A percentile compares a stretch with the other conserved stretches of the same genome.
These are phyloP conservation scores for Thamnophis elegans DNA, from an alignment of 2,797 vertebrate genomes.

Conservation along the genomic window DNA sequence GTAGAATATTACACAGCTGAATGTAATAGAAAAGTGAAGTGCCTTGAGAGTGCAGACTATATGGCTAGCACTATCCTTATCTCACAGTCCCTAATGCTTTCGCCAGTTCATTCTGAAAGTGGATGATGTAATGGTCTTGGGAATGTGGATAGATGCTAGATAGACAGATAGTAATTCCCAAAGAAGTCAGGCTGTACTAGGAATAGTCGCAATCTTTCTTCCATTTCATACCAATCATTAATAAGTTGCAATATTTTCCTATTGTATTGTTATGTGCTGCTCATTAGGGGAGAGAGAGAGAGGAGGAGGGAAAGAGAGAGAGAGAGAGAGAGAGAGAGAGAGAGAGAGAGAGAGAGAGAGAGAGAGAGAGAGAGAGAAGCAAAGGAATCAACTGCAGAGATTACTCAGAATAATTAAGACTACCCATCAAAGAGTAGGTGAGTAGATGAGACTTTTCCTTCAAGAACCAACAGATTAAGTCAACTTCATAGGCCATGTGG, in stretches of 20 bases:
- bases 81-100: neutral
- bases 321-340: too few relatives aligned
- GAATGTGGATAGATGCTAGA: neutral
- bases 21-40: conserved; percentile 45
- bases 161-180: neutral
- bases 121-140: neutral
- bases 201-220: neutral
- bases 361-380: neutral
- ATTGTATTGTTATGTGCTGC: neutral
- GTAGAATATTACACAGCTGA: conserved; percentile 42
- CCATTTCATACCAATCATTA: neutral
- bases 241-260: neutral
- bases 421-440: neutral
- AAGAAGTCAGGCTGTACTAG: neutral
- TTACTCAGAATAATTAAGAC: neutral
- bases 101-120: neutral
- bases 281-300: neutral
- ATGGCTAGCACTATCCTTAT: conserved; percentile 43
- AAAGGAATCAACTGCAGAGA: neutral
- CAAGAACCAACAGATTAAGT: neutral
- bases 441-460: neutral
- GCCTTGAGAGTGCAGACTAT: conserved; percentile 43
- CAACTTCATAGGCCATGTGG: neutral
- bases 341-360: too few relatives aligned
- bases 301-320: too few relatives aligned